These are phyloP conservation scores for Belonocnema kinseyi DNA, from an alignment of 1,140 invertebrate species.

Conservation along the genomic window DNA sequence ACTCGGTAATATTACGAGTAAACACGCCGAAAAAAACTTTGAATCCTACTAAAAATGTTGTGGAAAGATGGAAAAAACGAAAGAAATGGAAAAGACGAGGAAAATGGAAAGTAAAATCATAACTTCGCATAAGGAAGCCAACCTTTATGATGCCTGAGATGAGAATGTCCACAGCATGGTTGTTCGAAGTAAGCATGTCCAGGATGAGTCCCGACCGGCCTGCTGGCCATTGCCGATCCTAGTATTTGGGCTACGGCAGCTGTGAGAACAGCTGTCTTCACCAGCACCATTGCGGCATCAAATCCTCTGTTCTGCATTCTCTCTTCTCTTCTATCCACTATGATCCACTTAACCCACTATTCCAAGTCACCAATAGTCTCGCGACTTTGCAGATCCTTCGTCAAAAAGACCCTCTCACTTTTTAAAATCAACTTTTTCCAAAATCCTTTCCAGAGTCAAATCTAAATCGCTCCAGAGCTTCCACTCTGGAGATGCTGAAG, in stretches of 20 bases:
- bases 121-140: slow-evolving; percentile 12
- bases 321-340: slow-evolving; percentile 50
- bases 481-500: neutral
- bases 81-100: no score
- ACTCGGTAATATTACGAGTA: no score
- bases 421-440: neutral
- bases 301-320: slow-evolving; percentile 51
- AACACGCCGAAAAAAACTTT: no score
- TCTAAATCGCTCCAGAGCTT: neutral
- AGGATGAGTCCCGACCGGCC: slow-evolving; percentile 70
- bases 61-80: no score
- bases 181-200: slow-evolving; percentile 75
- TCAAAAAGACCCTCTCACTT: neutral
- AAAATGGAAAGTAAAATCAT: no score
- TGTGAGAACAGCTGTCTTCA: slow-evolving; percentile 72
- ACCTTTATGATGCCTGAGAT: slow-evolving; percentile 75
- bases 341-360: neutral
- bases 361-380: slow-evolving; percentile 8
- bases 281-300: slow-evolving; percentile 62
- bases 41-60: no score
- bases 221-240: slow-evolving; percentile 60
- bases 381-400: slow-evolving; percentile 22
- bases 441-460: neutral
- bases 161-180: slow-evolving; percentile 72
- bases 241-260: slow-evolving; percentile 69